Evolutionary conservation across 35 echinoderm and acorn worm genomes (phyloP), one percentile per base, ranked within the genome.

Genomic region (Amphiura filiformis): DNA sequence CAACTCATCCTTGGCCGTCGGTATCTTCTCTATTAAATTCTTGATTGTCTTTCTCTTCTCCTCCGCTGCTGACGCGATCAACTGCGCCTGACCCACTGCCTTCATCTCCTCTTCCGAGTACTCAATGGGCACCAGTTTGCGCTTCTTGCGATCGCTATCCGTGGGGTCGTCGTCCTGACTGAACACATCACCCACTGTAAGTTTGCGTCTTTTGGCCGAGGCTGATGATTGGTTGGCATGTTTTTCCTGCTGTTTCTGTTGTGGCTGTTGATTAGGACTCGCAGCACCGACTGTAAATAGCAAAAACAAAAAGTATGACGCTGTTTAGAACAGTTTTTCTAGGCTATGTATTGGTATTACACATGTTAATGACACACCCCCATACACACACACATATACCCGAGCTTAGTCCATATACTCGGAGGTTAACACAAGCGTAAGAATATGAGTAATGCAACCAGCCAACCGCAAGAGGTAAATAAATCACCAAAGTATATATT

Each of bases 31-130:
- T 92, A 61, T 94, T 94, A 15, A 87, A 33, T 87, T 94, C 88
- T 98, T 98, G 84, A 98, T 98, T 26, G 90, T 89, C 84, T 94
- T 98, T 39, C 93, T 94, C 80, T 98, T 98, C 75, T 98, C 96
- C 41, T 98, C 96, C 0, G 96, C 92, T 23, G 93, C 89, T 42
- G 83, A 85, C 1, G 86, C 81, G 1, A 94, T 78, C 33, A 30
- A 35, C 84, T 86, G 76, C 17, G 93, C 78, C 40, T 86, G 86
- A 38, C 81, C 85, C 28, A 98, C 96, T 1, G 96, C 96, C 81
- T 92, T 92, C 87, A 92, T 98, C 84, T 98, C 96, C 36, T 98
- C 96, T 80, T 98, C 92, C 23, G 96, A 94, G 90, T 98, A 98
- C 32, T 98, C 96, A 20, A 98, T 94, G 33, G 96, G 96, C 31